A percentile compares a stretch with the other conserved stretches of the same genome.
Evolutionary conservation across 2,797 vertebrate genomes (phyloP).

Genomic region (Scomberomorus guttatus): DNA sequence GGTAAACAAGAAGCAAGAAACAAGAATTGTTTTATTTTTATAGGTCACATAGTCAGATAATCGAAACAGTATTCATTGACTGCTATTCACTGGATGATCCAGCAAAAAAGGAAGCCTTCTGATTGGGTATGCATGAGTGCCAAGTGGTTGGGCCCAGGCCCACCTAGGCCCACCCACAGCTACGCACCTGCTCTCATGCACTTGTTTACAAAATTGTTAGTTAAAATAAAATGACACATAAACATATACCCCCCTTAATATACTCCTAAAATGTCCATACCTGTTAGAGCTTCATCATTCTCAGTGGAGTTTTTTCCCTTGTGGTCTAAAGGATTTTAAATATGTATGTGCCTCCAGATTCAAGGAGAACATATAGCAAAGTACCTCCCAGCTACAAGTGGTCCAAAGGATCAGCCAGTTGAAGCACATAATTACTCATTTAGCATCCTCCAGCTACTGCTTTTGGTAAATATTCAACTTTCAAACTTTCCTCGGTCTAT

Average conservation of each 20-base stretch:
- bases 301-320: constrained; percentile 38
- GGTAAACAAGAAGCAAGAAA: too few species aligned
- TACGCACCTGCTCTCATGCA: neutral
- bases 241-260: neutral
- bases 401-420: constrained; percentile 69
- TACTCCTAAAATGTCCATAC: neutral
- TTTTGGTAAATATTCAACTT: constrained; percentile 6
- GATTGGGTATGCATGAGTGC: too few species aligned
- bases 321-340: constrained; percentile 68
- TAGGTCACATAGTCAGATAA: too few species aligned
- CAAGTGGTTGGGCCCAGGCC: too few species aligned
- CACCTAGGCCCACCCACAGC: too few species aligned
- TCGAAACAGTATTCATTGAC: too few species aligned
- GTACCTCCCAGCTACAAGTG: constrained; percentile 70
- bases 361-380: constrained; percentile 44
- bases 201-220: constrained; percentile 10
- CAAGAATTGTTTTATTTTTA: too few species aligned
- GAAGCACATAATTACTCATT: constrained; percentile 71
- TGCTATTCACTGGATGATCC: too few species aligned
- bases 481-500: neutral
- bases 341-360: constrained; percentile 73
- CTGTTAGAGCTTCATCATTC: constrained; percentile 21
- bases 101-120: too few species aligned
- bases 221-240: constrained; percentile 10
- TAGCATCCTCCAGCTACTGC: neutral